These are phyloP conservation scores for Saxicola maurus DNA, from an alignment of 2,797 vertebrate species.

Conservation along the genomic window DNA sequence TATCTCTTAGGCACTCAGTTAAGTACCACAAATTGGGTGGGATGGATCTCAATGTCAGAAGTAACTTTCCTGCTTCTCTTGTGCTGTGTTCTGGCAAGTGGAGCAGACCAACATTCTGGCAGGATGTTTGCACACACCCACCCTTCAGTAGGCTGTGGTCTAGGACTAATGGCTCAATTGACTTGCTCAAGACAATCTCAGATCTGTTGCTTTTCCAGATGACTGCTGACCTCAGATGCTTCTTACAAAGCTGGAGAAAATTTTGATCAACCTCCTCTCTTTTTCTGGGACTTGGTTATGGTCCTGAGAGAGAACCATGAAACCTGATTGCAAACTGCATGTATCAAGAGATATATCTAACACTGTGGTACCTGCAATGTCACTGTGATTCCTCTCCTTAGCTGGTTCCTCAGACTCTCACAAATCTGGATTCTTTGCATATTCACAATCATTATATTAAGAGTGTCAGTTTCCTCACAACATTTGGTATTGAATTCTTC, in stretches of 20 bases:
- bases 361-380: background rate
- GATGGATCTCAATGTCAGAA: background rate
- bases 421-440: background rate
- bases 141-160: background rate
- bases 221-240: background rate
- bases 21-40: background rate
- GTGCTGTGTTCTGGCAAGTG: background rate
- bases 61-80: background rate
- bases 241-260: background rate
- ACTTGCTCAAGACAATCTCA: background rate
- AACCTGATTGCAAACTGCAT: background rate
- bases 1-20: background rate
- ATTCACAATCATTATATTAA: background rate
- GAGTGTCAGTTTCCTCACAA: background rate
- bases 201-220: background rate
- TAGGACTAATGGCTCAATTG: background rate
- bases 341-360: background rate
- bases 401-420: background rate
- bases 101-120: background rate
- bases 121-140: background rate
- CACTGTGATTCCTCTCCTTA: background rate
- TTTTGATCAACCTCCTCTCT: background rate
- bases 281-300: background rate
- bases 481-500: background rate
- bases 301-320: background rate